phyloP scores from a whole-genome alignment of 30 jellyfish, hydroid and myxozoan species.

The Aurelia coerulea region DNA sequence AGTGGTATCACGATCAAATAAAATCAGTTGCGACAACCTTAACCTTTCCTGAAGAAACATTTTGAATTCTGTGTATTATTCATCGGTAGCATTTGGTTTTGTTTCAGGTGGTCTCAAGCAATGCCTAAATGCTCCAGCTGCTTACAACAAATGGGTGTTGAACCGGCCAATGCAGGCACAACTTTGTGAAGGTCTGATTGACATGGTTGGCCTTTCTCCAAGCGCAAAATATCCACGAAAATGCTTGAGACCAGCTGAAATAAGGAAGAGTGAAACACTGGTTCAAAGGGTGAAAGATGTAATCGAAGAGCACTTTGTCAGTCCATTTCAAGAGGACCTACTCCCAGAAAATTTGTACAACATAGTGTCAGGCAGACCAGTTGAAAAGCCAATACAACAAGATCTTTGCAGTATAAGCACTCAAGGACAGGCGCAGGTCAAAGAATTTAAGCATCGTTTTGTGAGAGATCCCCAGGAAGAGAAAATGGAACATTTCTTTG shows the following conservation, averaged over 20 bases:
- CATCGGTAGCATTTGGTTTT: too few relatives aligned
- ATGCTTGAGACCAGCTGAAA: conserved; percentile 30
- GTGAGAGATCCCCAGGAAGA: neutral
- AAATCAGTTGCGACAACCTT: too few relatives aligned
- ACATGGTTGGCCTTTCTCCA: conserved; percentile 9
- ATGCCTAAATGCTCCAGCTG: neutral
- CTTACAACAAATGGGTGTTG: conserved; percentile 58
- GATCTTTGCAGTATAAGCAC: conserved; percentile 3
- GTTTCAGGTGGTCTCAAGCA: conserved; percentile 39
- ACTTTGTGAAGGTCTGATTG: conserved; percentile 23
- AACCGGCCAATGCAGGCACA: conserved; percentile 48
- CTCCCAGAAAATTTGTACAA: conserved; percentile 16
- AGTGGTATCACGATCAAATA: too few relatives aligned
- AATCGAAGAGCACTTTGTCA: conserved; percentile 12
- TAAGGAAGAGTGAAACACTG: conserved; percentile 15
- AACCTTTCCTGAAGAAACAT: too few relatives aligned
- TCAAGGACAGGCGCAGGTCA: conserved; percentile 23
- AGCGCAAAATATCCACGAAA: conserved; percentile 16
- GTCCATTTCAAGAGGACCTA: conserved; percentile 20
- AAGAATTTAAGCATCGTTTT: neutral
- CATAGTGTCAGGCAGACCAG: conserved; percentile 50
- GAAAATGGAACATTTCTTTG: conserved; percentile 4
- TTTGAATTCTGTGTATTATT: too few relatives aligned
- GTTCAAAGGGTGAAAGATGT: conserved; percentile 3
- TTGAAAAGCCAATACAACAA: conserved; percentile 1